These are phyloP conservation scores for Hypomesus transpacificus DNA, from an alignment of 2,113 vertebrate genomes.

Conservation along the genomic window DNA sequence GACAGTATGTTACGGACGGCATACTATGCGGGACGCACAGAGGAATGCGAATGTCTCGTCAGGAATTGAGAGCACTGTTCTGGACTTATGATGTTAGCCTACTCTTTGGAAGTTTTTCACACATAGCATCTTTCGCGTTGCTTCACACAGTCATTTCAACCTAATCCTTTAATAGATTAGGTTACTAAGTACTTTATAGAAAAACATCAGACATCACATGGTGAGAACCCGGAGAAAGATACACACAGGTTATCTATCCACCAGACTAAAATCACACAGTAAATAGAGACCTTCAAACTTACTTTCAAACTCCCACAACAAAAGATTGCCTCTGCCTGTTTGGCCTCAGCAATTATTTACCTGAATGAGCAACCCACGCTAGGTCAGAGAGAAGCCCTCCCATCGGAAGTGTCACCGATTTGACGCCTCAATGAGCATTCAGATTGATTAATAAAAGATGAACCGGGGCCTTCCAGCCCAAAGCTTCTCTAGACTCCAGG, in stretches of 20 bases:
- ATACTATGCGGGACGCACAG: too few species aligned
- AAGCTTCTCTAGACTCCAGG: slow-evolving; percentile 24
- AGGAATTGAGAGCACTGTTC: too few species aligned
- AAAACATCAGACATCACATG: not conserved
- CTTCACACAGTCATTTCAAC: too few species aligned
- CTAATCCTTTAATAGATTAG: not conserved
- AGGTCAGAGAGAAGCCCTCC: not conserved
- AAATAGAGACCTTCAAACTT: not conserved
- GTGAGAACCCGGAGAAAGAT: not conserved
- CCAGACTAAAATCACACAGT: not conserved
- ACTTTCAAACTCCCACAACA: not conserved
- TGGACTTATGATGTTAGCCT: too few species aligned
- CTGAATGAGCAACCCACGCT: not conserved
- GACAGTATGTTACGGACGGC: too few species aligned
- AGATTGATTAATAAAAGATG: slow-evolving; percentile 40
- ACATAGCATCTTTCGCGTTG: too few species aligned
- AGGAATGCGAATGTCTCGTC: too few species aligned
- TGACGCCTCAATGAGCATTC: slow-evolving; percentile 25
- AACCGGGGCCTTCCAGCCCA: slow-evolving; percentile 14
- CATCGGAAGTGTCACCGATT: not conserved
- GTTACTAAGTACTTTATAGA: not conserved
- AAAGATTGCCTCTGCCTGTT: not conserved
- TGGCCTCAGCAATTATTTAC: not conserved
- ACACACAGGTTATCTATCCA: not conserved
- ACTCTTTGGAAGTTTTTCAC: too few species aligned